Evolutionary conservation across 2,797 vertebrate genomes (phyloP), one percentile per base, ranked within the genome.

Genomic region (Limosa lapponica): DNA sequence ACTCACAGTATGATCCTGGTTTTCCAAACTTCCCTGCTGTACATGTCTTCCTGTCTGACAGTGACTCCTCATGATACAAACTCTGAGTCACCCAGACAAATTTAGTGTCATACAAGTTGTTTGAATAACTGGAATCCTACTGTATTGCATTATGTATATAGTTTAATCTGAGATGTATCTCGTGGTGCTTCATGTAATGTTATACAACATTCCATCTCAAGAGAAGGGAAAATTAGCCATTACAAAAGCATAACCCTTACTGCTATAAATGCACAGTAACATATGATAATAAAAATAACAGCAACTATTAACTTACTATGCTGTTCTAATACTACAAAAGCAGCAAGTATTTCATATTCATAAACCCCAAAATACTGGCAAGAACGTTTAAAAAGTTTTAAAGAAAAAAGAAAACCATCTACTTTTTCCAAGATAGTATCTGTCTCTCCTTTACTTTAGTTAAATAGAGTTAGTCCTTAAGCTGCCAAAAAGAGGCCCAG

Each of bases 1-100:
- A 73, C 39, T 79, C 83, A 90, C 54, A 74, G 44, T 41, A 80
- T 78, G 73, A 92, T 73, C 52, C 61, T 78, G 54, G 61, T 78
- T 94, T 95, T 75, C 84, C 64, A 91, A 82, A 91, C 71, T 85
- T 94, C 41, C 85, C 67, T 84, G 54, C 66, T 87, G 59, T 27
- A 82, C 62, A 16, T 12, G 49, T 67, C 73, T 95, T 95, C 72
- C 81, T 77, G 62, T 72, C 84, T 74, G 75, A 87, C 82, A 80
- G 67, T 37, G 64, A 90, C 67, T 91, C 57, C 79, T 77, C 69
- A 24, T 27, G 79, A 94, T 5, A 71, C n/a, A 85, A 94, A 86
- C 39, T 66, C 4, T 6, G 72, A 95, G 54, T 80, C 66, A 65
- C 66, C 10, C 4, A 61, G 83, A 91, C 14, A 83, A 94, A 95